These are phyloP conservation scores for Trichonephila clavata DNA, from an alignment of 1,140 invertebrate genomes.

Conservation along the genomic window DNA sequence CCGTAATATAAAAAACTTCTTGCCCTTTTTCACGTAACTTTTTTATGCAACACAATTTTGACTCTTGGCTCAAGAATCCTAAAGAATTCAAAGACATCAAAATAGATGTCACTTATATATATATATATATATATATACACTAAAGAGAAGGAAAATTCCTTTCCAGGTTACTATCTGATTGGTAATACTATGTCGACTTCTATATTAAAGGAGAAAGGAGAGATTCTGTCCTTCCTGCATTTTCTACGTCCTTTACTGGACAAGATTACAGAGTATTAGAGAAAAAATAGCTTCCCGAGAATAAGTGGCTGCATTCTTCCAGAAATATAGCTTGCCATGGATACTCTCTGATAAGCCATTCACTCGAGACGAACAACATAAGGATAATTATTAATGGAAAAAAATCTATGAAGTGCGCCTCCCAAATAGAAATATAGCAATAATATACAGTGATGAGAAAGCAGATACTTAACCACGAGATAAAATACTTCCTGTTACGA, in stretches of 20 bases:
- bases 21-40: too few relatives aligned
- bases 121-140: too few relatives aligned
- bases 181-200: neutral
- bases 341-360: conserved; percentile 27
- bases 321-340: conserved; percentile 22
- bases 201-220: neutral
- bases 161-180: neutral
- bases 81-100: too few relatives aligned
- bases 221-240: neutral
- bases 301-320: neutral
- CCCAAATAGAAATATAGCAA: neutral
- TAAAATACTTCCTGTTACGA: neutral
- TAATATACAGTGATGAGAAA: neutral
- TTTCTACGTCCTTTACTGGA: neutral
- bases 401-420: neutral
- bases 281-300: neutral
- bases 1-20: too few relatives aligned
- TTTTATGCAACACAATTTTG: too few relatives aligned
- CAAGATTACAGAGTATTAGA: conserved; percentile 3
- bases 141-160: neutral
- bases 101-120: too few relatives aligned
- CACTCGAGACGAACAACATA: conserved; percentile 2
- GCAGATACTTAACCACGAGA: neutral
- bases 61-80: too few relatives aligned
- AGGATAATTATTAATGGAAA: conserved; percentile 2